Conservation (phyloP, 30 jellyfish, hydroid and myxozoan species). For the Hydractinia echinata region DNA sequence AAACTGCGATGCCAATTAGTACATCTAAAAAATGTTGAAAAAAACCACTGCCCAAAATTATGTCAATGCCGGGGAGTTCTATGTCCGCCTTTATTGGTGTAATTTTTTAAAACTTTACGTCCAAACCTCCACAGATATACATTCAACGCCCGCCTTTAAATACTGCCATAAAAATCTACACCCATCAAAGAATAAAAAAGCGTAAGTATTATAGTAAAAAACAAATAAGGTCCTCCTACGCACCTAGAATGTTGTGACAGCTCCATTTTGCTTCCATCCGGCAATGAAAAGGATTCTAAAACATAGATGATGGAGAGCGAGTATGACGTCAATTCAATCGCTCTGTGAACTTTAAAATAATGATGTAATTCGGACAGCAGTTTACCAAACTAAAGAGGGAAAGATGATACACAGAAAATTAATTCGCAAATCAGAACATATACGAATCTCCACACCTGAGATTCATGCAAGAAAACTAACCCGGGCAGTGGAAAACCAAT, state of each 20-base stretch:
- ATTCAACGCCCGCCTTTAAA: no score
- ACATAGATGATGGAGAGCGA: constrained; percentile 60
- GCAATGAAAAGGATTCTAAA: constrained; percentile 35
- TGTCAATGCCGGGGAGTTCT: no score
- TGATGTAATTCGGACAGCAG: constrained; percentile 75
- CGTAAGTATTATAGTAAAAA: background rate
- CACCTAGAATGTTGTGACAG: background rate
- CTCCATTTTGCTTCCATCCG: constrained; percentile 10
- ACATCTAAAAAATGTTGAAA: background rate
- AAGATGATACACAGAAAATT: background rate
- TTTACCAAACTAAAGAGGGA: constrained; percentile 52
- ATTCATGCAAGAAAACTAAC: no score
- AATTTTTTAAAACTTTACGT: no score
- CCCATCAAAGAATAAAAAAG: no score
- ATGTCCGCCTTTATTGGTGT: no score
- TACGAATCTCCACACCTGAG: no score
- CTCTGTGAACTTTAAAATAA: constrained; percentile 67
- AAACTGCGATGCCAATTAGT: constrained; percentile 11
- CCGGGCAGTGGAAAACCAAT: no score
- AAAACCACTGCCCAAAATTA: no score
- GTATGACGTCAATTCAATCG: constrained; percentile 65
- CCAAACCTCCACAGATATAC: no score
- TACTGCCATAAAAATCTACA: no score
- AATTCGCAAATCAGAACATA: background rate
- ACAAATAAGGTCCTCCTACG: background rate